Conservation (phyloP, 2,888 invertebrate genomes). For the Clivina fossor region DNA sequence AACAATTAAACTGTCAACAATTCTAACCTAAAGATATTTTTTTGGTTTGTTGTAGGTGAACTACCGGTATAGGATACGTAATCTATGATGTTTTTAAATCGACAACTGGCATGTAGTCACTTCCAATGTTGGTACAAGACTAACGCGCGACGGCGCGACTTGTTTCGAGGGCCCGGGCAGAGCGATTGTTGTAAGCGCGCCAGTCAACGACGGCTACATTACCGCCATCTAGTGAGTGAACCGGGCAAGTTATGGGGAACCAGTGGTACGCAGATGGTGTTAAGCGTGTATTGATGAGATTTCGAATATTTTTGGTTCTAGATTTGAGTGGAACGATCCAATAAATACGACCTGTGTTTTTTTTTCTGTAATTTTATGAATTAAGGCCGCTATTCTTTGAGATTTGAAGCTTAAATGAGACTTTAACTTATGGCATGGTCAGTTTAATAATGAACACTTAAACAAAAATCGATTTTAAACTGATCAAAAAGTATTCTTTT, state of each 20-base stretch:
- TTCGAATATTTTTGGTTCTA: conserved; percentile 27
- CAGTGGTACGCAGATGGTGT: conserved; percentile 17
- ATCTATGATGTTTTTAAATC: background rate
- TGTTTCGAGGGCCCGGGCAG: conserved; percentile 30
- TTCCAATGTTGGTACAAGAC: conserved; percentile 6
- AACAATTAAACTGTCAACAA: no score
- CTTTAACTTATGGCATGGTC: no score
- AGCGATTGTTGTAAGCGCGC: conserved; percentile 21
- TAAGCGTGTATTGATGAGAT: conserved; percentile 28
- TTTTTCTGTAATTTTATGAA: no score
- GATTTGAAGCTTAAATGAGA: no score
- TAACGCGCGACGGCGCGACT: conserved; percentile 14
- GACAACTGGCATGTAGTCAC: conserved; percentile 13
- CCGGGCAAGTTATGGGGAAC: background rate
- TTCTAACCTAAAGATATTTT: no score
- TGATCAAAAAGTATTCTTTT: no score
- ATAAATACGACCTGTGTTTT: no score
- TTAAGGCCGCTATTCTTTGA: no score
- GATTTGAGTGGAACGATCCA: no score
- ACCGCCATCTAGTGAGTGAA: conserved; percentile 18
- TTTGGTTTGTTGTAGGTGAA: no score
- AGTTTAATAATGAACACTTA: no score
- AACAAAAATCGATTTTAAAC: no score
- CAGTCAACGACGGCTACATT: conserved; percentile 2
- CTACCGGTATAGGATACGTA: background rate